A percentile compares a stretch with the other conserved stretches of the same genome.
These are phyloP conservation scores for Criorhina ranunculi DNA, from an alignment of 2,888 invertebrate species.

Conservation along the genomic window DNA sequence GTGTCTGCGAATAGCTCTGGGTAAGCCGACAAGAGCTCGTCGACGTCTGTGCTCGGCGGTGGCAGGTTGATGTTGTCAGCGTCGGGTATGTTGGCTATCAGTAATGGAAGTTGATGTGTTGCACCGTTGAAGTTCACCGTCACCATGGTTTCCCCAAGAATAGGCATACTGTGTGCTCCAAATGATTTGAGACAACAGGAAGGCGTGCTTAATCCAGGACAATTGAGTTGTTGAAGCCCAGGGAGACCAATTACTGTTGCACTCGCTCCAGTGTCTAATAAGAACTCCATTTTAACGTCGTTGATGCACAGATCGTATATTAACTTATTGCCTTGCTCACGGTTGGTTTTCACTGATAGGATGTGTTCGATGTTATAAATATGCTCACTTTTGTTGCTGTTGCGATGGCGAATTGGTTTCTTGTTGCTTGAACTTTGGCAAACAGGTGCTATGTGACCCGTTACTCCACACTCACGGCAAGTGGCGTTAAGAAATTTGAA, in stretches of 20 bases:
- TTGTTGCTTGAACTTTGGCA: slow-evolving; percentile 25
- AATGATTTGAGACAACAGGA: slow-evolving; percentile 1
- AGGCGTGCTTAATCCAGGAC: background rate
- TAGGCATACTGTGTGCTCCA: background rate
- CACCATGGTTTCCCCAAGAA: slow-evolving; percentile 12
- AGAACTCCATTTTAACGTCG: slow-evolving; percentile 7
- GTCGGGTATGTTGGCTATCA: background rate
- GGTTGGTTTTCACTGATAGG: background rate
- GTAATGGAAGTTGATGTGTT: background rate
- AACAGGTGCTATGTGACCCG: slow-evolving; percentile 58
- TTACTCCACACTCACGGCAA: slow-evolving; percentile 49
- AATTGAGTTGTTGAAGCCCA: slow-evolving; percentile 3
- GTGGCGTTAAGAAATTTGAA: slow-evolving; percentile 54
- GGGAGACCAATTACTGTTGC: slow-evolving; percentile 1
- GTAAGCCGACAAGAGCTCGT: too few relatives aligned
- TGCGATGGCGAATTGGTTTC: background rate
- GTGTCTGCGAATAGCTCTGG: too few relatives aligned
- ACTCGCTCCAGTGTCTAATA: slow-evolving; percentile 17
- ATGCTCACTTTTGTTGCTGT: slow-evolving; percentile 9
- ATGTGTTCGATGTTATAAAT: slow-evolving; percentile 20
- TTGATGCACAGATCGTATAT: background rate
- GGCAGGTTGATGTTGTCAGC: slow-evolving; percentile 9
- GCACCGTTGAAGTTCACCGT: slow-evolving; percentile 1
- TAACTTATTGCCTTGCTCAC: too few relatives aligned
- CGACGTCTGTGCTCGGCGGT: too few relatives aligned